A percentile compares a stretch with the other conserved stretches of the same genome.
Conservation (phyloP, 2,113 vertebrate genomes). For the Nothobranchius kuhntae region DNA sequence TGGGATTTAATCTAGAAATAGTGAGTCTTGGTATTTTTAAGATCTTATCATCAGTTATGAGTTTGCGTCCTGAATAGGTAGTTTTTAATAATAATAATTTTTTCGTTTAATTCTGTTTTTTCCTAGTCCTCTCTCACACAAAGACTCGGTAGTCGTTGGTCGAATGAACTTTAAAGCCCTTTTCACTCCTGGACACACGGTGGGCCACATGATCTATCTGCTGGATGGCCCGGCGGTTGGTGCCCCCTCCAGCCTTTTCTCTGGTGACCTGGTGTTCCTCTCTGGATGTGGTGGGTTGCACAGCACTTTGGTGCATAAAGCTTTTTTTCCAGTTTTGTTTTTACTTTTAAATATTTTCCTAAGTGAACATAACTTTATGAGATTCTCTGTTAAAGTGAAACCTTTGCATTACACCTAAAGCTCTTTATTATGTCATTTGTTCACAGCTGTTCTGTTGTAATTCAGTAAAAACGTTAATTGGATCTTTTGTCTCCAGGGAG, state of each 20-base stretch:
- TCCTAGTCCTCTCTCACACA: slow-evolving; percentile 86
- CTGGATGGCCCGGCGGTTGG: slow-evolving; percentile 83
- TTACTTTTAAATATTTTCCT: neutral
- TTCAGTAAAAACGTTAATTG: neutral
- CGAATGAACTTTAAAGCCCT: slow-evolving; percentile 87
- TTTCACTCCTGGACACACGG: slow-evolving; percentile 92
- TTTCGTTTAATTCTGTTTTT: neutral
- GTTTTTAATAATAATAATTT: no score
- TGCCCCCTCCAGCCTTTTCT: slow-evolving; percentile 89
- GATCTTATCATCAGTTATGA: no score
- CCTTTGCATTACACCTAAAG: no score
- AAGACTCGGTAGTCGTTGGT: slow-evolving; percentile 86
- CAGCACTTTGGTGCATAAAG: neutral
- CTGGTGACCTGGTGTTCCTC: slow-evolving; percentile 95
- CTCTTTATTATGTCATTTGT: no score
- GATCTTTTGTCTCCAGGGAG: slow-evolving; percentile 79
- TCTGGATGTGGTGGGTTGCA: slow-evolving; percentile 89
- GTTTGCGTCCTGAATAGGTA: no score
- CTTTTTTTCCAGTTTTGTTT: no score
- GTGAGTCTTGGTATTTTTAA: no score
- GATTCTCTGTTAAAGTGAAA: no score
- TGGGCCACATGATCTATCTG: slow-evolving; percentile 94
- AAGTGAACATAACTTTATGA: no score
- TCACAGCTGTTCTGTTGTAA: neutral
- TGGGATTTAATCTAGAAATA: no score